phyloP scores from a whole-genome alignment of 2,113 vertebrate species.

The Indri indri region DNA sequence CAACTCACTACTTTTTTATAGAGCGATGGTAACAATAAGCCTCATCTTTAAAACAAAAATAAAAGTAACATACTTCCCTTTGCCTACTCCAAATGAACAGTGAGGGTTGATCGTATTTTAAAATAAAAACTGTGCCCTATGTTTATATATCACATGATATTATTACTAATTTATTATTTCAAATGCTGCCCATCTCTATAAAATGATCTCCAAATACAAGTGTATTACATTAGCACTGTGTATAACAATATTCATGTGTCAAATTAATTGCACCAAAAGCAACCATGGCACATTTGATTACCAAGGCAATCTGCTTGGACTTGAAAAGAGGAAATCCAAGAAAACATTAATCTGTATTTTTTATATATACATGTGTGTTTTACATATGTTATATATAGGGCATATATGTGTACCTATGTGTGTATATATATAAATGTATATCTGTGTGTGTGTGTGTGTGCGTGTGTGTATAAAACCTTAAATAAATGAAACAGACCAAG shows the following conservation, averaged over 20 bases:
- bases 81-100: constrained; percentile 13
- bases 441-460: neutral
- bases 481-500: constrained; percentile 22
- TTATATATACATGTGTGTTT: neutral
- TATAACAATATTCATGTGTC: neutral
- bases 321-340: neutral
- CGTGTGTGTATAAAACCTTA: neutral
- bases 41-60: constrained; percentile 53
- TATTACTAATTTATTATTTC: constrained; percentile 20
- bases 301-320: constrained; percentile 42
- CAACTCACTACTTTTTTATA: neutral
- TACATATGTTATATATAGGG: too few species aligned
- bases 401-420: neutral
- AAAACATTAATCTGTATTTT: neutral
- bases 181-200: neutral
- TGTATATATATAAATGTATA: neutral
- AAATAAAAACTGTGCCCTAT: neutral
- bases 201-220: constrained; percentile 14
- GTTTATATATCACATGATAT: neutral
- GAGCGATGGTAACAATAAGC: neutral
- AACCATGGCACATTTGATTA: constrained; percentile 31
- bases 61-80: neutral
- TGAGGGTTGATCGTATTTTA: constrained; percentile 20
- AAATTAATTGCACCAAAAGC: constrained; percentile 8
- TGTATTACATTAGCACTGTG: neutral